phyloP scores from a whole-genome alignment of 2,888 invertebrate genomes.

The Autographa gamma region DNA sequence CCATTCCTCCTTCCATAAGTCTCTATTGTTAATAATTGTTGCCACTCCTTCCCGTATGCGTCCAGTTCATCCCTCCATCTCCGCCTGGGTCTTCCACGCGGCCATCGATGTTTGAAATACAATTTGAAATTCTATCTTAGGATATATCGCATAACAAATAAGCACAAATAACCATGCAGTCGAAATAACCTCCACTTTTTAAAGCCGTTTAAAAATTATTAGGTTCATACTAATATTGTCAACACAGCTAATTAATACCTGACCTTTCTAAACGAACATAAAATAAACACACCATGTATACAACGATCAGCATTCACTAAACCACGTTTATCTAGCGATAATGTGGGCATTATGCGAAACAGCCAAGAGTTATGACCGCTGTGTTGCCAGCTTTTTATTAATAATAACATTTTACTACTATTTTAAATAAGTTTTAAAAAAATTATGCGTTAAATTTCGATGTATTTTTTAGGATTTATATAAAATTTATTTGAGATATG shows the following conservation, averaged over 20 bases:
- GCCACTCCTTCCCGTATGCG: no score
- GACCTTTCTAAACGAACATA: conserved; percentile 2
- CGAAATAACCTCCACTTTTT: no score
- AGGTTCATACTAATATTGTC: not conserved
- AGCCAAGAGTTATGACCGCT: conserved; percentile 31
- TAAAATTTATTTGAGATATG: not conserved
- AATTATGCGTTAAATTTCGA: not conserved
- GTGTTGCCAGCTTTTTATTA: conserved; percentile 24
- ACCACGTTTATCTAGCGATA: conserved; percentile 36
- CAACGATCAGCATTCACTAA: conserved; percentile 33
- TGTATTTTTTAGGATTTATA: not conserved
- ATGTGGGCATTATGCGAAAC: conserved; percentile 32
- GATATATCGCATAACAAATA: no score
- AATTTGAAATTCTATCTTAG: no score
- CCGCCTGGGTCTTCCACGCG: no score
- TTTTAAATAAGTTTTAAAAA: not conserved
- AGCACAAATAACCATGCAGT: no score
- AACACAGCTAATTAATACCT: conserved; percentile 17
- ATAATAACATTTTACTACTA: not conserved
- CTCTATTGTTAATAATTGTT: no score
- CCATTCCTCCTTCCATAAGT: no score
- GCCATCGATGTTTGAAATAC: no score
- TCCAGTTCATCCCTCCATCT: no score
- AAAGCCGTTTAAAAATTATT: no score
- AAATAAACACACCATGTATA: conserved; percentile 16